Conservation (phyloP, 2,797 vertebrate genomes). For the Heliangelus exortis region DNA sequence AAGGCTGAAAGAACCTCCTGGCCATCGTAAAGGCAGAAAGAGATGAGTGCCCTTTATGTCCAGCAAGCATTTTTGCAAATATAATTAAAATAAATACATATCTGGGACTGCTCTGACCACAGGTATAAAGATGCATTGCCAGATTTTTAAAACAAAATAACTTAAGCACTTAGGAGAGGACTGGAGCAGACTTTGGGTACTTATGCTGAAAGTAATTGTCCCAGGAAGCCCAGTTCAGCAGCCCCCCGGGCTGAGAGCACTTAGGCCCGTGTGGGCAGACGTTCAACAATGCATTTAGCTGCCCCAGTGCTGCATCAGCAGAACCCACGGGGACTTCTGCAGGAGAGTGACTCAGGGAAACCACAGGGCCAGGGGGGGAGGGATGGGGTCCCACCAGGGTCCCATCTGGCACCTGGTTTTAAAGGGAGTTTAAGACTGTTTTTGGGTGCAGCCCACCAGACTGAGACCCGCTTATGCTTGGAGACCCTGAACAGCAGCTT, state of each 20-base stretch:
- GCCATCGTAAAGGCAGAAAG: not conserved
- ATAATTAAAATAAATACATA: constrained; percentile 31
- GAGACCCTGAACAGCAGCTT: not conserved
- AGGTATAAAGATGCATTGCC: not conserved
- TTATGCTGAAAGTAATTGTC: constrained; percentile 38
- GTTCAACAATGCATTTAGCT: constrained; percentile 68
- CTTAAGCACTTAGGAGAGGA: constrained; percentile 42
- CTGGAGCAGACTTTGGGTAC: constrained; percentile 33
- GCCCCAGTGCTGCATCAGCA: constrained; percentile 50
- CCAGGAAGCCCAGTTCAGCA: constrained; percentile 56
- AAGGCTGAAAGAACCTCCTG: not conserved
- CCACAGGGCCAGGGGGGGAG: not conserved
- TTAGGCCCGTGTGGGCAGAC: constrained; percentile 50
- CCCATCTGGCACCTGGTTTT: constrained; percentile 49
- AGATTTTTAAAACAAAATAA: constrained; percentile 20
- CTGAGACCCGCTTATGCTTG: not conserved
- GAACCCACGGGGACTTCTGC: not conserved
- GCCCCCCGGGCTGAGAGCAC: constrained; percentile 59
- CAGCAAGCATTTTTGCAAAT: constrained; percentile 3
- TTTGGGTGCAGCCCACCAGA: not conserved
- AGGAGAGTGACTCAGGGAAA: constrained; percentile 45
- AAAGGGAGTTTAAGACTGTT: constrained; percentile 49
- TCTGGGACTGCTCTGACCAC: not conserved
- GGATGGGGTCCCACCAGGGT: accelerated
- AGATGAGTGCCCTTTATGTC: not conserved